Evolutionary conservation across 2,888 invertebrate genomes (phyloP).

Genomic region (Drymonia ruficornis): DNA sequence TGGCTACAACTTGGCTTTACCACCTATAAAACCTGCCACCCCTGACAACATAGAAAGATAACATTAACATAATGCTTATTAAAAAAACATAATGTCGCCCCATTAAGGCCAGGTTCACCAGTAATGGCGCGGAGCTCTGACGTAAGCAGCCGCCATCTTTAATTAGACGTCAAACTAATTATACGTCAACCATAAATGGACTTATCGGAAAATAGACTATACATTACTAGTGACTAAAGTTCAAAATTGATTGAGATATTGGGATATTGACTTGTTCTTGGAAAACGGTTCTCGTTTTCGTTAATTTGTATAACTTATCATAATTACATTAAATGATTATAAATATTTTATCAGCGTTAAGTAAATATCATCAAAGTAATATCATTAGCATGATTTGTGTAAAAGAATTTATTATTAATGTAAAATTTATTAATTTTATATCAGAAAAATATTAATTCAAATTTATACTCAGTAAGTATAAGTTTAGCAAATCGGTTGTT

Average conservation of each 20-base stretch:
- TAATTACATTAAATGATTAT: slow-evolving; percentile 4
- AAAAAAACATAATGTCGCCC: slow-evolving; percentile 47
- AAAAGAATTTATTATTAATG: not conserved
- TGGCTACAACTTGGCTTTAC: too few species aligned
- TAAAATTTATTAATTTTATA: not conserved
- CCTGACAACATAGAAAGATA: slow-evolving; percentile 25
- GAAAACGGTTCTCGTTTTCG: not conserved
- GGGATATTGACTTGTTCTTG: not conserved
- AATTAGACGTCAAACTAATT: not conserved
- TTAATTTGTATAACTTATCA: slow-evolving; percentile 3
- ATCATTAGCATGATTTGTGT: not conserved
- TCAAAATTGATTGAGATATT: not conserved
- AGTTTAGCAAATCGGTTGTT: too few species aligned
- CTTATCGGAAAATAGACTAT: not conserved
- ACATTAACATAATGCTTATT: slow-evolving; percentile 57
- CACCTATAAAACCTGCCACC: too few species aligned
- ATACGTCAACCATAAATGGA: not conserved
- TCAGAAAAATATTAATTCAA: too few species aligned
- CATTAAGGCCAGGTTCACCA: slow-evolving; percentile 36
- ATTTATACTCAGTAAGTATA: too few species aligned
- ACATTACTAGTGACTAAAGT: not conserved
- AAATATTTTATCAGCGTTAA: not conserved
- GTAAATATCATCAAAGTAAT: slow-evolving; percentile 7
- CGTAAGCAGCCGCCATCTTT: not conserved
- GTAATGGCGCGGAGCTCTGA: slow-evolving; percentile 19